These are phyloP conservation scores for Theocolax elegans DNA, from an alignment of 1,140 invertebrate species.

Conservation along the genomic window DNA sequence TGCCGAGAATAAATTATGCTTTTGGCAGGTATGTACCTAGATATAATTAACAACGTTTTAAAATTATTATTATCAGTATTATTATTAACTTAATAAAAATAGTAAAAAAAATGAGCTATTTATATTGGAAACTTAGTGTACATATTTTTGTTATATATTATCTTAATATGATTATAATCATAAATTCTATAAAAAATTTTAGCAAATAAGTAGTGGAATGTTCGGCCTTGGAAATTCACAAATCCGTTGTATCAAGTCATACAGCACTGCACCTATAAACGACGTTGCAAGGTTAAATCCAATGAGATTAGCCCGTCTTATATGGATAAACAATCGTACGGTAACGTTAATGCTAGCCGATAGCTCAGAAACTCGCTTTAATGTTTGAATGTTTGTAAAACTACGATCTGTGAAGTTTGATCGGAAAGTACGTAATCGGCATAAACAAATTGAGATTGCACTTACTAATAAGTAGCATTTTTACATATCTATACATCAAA, in stretches of 20 bases:
- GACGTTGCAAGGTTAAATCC: slow-evolving; percentile 88
- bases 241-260: slow-evolving; percentile 92
- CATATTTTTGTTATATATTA: too few species aligned
- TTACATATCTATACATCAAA: slow-evolving; percentile 36
- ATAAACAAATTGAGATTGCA: slow-evolving; percentile 30
- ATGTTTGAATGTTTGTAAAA: slow-evolving; percentile 73
- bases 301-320: slow-evolving; percentile 85
- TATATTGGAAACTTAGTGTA: too few species aligned
- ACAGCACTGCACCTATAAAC: slow-evolving; percentile 90
- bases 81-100: too few species aligned
- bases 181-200: too few species aligned
- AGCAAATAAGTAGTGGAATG: slow-evolving; percentile 81
- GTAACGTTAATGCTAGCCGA: slow-evolving; percentile 93
- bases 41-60: not conserved
- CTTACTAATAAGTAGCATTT: slow-evolving; percentile 33
- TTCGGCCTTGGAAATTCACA: slow-evolving; percentile 92
- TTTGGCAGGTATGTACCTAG: slow-evolving; percentile 90
- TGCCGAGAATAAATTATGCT: slow-evolving; percentile 94
- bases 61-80: too few species aligned
- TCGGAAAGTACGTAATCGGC: slow-evolving; percentile 7
- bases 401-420: slow-evolving; percentile 8
- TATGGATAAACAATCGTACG: slow-evolving; percentile 93
- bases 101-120: too few species aligned
- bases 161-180: too few species aligned
- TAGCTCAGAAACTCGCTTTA: slow-evolving; percentile 90